Evolutionary conservation across 2,113 vertebrate species (phyloP).

Genomic region (human): DNA sequence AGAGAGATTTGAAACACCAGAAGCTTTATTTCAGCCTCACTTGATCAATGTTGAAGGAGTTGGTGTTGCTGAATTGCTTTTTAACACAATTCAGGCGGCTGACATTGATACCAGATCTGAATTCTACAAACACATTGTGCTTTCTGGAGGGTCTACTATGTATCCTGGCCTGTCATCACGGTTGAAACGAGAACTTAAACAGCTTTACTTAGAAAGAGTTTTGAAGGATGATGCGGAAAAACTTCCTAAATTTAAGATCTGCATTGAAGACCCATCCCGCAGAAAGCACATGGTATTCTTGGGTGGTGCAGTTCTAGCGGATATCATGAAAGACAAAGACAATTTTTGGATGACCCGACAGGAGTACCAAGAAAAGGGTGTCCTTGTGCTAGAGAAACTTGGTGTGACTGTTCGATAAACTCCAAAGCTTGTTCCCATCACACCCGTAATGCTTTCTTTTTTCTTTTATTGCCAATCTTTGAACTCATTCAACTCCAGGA

Average conservation of each 20-base stretch:
- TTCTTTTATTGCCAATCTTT: slow-evolving; percentile 84
- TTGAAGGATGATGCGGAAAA: slow-evolving; percentile 99
- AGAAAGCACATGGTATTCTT: slow-evolving; percentile 99
- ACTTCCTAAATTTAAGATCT: slow-evolving; percentile 99
- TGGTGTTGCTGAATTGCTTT: too few species aligned
- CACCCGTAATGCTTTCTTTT: slow-evolving; percentile 78
- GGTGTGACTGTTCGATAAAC: slow-evolving; percentile 98
- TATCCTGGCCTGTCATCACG: slow-evolving; percentile 97
- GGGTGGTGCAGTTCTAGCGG: slow-evolving; percentile 95
- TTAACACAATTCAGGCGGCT: too few species aligned
- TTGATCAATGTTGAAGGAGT: too few species aligned
- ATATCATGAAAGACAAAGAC: slow-evolving; percentile 99
- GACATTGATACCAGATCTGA: slow-evolving; percentile 87
- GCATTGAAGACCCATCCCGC: slow-evolving; percentile 96
- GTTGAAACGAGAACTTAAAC: slow-evolving; percentile 97
- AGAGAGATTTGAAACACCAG: too few species aligned
- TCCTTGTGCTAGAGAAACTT: slow-evolving; percentile 97
- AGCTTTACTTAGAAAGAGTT: slow-evolving; percentile 98
- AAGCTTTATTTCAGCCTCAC: too few species aligned
- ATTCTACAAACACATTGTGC: slow-evolving; percentile 99
- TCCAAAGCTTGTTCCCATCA: slow-evolving; percentile 76
- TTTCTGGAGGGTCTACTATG: slow-evolving; percentile 99
- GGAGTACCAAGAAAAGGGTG: slow-evolving; percentile 98
- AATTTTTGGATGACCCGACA: slow-evolving; percentile 99
- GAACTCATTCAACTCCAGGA: slow-evolving; percentile 85